Base-by-base conservation (phyloP, 2,888 invertebrate species). In the Venusia cambrica region DNA sequence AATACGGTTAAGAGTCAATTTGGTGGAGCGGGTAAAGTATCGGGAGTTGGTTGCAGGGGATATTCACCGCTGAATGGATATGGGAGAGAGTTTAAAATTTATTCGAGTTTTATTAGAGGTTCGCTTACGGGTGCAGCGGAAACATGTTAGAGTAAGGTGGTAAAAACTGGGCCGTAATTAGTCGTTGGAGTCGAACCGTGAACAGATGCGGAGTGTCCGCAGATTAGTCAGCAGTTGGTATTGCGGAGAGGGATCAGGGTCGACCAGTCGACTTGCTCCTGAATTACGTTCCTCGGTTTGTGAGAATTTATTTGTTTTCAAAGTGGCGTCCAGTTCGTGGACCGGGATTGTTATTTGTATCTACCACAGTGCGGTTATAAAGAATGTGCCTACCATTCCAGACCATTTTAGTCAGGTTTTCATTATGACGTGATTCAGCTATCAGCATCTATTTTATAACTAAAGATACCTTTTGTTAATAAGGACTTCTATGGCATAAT, bases 121-220 rank as follows among this genome's bases (percentile, higher is more conserved):
- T 55, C 57, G 50, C 51, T 48, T 51, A 54, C 56, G 59, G 60
- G 56, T 62, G 63, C 62, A 67, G 54, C 61, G 63, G 64, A 62
- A 72, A 65, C 66, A 73, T 64, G 66, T 69, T 62, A 68, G 58
- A 62, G 67, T 42, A 61, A 63, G 64, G 63, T 62, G 67, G 73
- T 73, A 75, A 75, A 77, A 76, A 77, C 70, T 71, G 63, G 54
- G 66, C 52, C 57, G 74, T 81, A 83, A 83, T 83, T 80, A 83
- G 79, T 78, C 66, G 73, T 71, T 72, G 68, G 62, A 74, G 62
- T 48, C 62, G 65, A 72, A 72, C 74, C 68, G 73, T 73, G 72
- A 75, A 75, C 72, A 67, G 68, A 45, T 48, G 50, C 43, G 38
- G 36, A 40, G 36, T 29, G 31, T 43, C 29, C 45, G 14, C 33